Conservation (phyloP, 2,113 vertebrate species). For the Polyodon spathula region DNA sequence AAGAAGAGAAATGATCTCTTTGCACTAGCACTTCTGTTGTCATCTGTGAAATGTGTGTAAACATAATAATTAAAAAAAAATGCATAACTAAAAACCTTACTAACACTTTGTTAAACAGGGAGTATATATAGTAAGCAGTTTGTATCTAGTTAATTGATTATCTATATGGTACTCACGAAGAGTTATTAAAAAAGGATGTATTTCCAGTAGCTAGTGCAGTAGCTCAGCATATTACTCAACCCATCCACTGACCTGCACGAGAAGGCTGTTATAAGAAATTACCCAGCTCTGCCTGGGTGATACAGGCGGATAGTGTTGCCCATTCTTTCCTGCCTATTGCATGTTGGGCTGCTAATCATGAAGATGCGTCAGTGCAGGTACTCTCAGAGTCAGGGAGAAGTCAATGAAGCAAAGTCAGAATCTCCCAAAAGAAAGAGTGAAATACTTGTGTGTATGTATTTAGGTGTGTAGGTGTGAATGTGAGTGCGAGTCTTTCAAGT, state of each 20-base stretch:
- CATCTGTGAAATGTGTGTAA: slow-evolving; percentile 18
- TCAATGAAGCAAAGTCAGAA: slow-evolving; percentile 49
- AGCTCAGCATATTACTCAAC: slow-evolving; percentile 22
- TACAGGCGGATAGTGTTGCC: slow-evolving; percentile 31
- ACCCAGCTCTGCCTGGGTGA: not conserved
- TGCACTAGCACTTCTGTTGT: slow-evolving; percentile 20
- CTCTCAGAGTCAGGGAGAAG: slow-evolving; percentile 45
- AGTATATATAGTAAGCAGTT: slow-evolving; percentile 22
- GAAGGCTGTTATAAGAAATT: not conserved
- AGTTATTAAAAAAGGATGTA: slow-evolving; percentile 27
- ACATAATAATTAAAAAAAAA: slow-evolving; percentile 29
- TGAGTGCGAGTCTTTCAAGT: slow-evolving; percentile 29
- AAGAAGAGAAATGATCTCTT: slow-evolving; percentile 17
- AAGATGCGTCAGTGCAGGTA: slow-evolving; percentile 2
- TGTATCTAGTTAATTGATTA: slow-evolving; percentile 22
- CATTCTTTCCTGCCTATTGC: slow-evolving; percentile 19
- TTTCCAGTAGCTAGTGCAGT: slow-evolving; percentile 46
- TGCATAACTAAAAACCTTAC: slow-evolving; percentile 20
- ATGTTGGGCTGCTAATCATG: slow-evolving; percentile 27
- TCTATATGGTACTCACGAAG: slow-evolving; percentile 18
- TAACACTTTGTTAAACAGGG: slow-evolving; percentile 16
- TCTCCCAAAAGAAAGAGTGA: slow-evolving; percentile 33
- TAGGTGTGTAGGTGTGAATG: slow-evolving; percentile 7
- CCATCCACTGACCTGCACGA: not conserved
- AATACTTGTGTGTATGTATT: slow-evolving; percentile 9